Evolutionary conservation across 53 echinoderm and acorn worm genomes (phyloP), one percentile per base, ranked within the genome.

Genomic region (Luidia sarsii): DNA sequence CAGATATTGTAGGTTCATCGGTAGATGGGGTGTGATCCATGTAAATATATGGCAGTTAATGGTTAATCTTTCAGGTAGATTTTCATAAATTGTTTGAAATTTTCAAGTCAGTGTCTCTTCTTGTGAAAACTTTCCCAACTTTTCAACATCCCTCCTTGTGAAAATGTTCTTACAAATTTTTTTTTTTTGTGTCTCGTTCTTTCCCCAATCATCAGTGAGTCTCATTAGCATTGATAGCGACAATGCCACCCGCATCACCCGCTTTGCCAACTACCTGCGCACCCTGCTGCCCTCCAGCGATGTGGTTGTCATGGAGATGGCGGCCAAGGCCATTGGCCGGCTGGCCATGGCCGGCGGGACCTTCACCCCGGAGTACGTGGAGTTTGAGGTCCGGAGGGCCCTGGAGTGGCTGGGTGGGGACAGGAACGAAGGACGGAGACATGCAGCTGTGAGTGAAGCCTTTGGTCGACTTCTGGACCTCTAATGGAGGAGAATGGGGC

Each of bases 381-480:
- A 95, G 85, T 95, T 95, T 92, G 95, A 95, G 65, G 95, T 95
- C 39, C 84, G 92, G 21, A 65, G 95, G 55, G 95, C 95, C 23
- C 68, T 95, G 82, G 95, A 95, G 61, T 90, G 92, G 87, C 79
- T 95, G 3, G 90, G 90, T 13, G 95, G 92, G 39, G 95, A 95
- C 68, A 68, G 95, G 34, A 89, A 95, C 33, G 95, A 95, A 41
- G 92, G 92, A 9, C 75, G 90, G 31, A 68, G 95, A 60, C 95
- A 92, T 68, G 95, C 95, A 67, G 95, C 95, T 48, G 95, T 95
- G 67, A 95, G 95, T n/a, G n/a, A n/a, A n/a, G n/a, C n/a, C n/a
- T n/a, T n/a, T n/a, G n/a, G n/a, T n/a, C n/a, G n/a, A n/a, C n/a
- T n/a, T n/a, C n/a, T n/a, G n/a, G n/a, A n/a, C n/a, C n/a, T n/a